Percentiles rank a stretch among this genome's conserved stretches.
These are phyloP conservation scores for Ceratosolen fusciceps DNA, from an alignment of 1,140 invertebrate species.

Conservation along the genomic window DNA sequence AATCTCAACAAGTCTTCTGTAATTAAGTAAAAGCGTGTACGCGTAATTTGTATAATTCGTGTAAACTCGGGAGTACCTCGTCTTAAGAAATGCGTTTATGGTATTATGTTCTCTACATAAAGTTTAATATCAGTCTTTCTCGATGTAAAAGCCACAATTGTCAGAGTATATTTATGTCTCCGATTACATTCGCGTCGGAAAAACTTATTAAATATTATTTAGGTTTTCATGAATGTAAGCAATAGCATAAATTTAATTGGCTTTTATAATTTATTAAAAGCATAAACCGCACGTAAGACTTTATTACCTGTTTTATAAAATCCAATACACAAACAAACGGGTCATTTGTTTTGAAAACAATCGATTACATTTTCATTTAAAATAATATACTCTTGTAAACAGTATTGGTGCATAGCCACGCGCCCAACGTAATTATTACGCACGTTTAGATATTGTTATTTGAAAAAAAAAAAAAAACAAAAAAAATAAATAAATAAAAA, in stretches of 20 bases:
- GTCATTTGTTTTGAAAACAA: not conserved
- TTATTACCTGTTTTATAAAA: not conserved
- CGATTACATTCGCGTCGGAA: slow-evolving; percentile 5
- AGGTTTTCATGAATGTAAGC: not conserved
- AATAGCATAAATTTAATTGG: not conserved
- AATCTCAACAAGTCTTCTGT: not conserved
- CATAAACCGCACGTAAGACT: not conserved
- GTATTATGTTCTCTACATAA: slow-evolving; percentile 19
- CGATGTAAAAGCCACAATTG: not conserved
- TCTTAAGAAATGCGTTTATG: slow-evolving; percentile 14
- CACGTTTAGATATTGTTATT: too few relatives aligned
- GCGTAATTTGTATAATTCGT: not conserved
- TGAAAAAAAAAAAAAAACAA: too few relatives aligned
- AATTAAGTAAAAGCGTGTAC: not conserved
- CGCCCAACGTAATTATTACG: too few relatives aligned
- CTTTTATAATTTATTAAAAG: not conserved
- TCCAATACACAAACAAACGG: not conserved
- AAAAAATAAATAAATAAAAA: too few relatives aligned
- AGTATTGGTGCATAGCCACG: too few relatives aligned
- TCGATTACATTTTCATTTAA: not conserved
- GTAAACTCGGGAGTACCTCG: not conserved
- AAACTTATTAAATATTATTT: slow-evolving; percentile 2
- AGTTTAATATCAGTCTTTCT: not conserved
- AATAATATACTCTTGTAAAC: too few relatives aligned
- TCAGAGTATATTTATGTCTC: slow-evolving; percentile 1